Evolutionary conservation across 2,797 vertebrate species (phyloP).

Genomic region (Botia almorhae): DNA sequence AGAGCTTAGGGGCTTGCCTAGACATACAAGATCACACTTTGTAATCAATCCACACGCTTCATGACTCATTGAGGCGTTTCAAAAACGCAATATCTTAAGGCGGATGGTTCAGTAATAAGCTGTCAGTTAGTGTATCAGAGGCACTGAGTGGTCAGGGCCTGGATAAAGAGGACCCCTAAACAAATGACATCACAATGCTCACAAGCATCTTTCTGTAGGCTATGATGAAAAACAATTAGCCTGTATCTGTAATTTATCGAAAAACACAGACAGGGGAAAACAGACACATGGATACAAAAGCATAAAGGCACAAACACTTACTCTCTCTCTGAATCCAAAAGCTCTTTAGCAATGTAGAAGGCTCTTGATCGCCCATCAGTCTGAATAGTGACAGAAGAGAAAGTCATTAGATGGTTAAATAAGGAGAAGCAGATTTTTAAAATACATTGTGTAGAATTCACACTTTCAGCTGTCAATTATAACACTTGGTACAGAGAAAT

Average conservation of each 20-base stretch:
- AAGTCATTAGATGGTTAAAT: slow-evolving; percentile 20
- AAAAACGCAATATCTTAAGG: slow-evolving; percentile 54
- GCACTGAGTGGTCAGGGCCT: slow-evolving; percentile 45
- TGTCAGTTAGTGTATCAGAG: slow-evolving; percentile 58
- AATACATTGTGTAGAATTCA: not conserved
- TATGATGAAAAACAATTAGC: slow-evolving; percentile 24
- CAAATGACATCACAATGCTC: slow-evolving; percentile 1
- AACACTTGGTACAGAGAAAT: slow-evolving; percentile 23
- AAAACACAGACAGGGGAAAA: slow-evolving; percentile 26
- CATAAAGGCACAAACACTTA: slow-evolving; percentile 76
- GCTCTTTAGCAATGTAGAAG: slow-evolving; percentile 87
- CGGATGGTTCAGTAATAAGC: slow-evolving; percentile 63
- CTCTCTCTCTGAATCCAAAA: slow-evolving; percentile 90
- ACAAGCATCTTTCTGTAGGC: not conserved
- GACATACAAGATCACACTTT: slow-evolving; percentile 10
- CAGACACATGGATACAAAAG: not conserved
- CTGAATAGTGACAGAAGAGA: slow-evolving; percentile 67
- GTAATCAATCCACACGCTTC: slow-evolving; percentile 49
- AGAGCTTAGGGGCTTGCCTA: not conserved
- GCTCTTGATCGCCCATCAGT: slow-evolving; percentile 91
- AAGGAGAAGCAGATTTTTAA: slow-evolving; percentile 7
- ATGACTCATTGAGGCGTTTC: slow-evolving; percentile 55
- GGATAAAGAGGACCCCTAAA: slow-evolving; percentile 30
- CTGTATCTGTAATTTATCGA: slow-evolving; percentile 3
- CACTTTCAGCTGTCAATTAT: not conserved